Base-by-base conservation (phyloP, 2,797 vertebrate species). In the Loriculus beryllinus region DNA sequence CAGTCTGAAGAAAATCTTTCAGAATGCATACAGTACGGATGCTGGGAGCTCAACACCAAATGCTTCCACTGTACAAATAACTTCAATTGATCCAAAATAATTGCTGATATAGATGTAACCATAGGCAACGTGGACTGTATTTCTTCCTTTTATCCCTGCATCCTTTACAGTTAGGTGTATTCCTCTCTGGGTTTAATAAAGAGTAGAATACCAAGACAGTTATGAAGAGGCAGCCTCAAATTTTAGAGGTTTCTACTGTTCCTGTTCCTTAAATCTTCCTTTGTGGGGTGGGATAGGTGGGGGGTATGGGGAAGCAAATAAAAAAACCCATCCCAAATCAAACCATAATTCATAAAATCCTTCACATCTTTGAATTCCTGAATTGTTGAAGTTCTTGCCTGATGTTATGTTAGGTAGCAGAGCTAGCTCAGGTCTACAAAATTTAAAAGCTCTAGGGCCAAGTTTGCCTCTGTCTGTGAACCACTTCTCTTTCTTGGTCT, bases 221-320 rank as follows among this genome's bases (percentile, higher is more conserved):
- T 52, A 42, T 26, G 31, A 81, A 82, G 13, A 64, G 1, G 2
- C 5, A 65, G 18, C 9, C 17, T 76, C 9, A 56, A 47, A 52
- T 16, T 80, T 42, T 14, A 45, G 21, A 69, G 7, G 5, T 51
- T 52, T 88, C 22, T 52, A 3, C 12, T 75, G 7, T 47, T 90
- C 4, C 10, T 75, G 3, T 45, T 68, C 11, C 14, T 7, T 47
- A 67, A 59, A 54, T 31, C 7, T 70, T 65, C 14, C 17, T 14
- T 31, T 62, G 4, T 22, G 2, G 3, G 16, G 7, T 15, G 40
- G 4, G 29, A 5, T 28, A 18, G 22, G 3, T 9, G 6, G 15
- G 6, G 2, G 2, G 29, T 9, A 21, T 10, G 29, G 15, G 26
- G 26, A 4, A 2, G 12, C 5, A 13, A 20, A 18, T 25, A 16